These are phyloP conservation scores for Chaetoderma sp. DNA, from an alignment of 2,888 invertebrate species.

Conservation along the genomic window DNA sequence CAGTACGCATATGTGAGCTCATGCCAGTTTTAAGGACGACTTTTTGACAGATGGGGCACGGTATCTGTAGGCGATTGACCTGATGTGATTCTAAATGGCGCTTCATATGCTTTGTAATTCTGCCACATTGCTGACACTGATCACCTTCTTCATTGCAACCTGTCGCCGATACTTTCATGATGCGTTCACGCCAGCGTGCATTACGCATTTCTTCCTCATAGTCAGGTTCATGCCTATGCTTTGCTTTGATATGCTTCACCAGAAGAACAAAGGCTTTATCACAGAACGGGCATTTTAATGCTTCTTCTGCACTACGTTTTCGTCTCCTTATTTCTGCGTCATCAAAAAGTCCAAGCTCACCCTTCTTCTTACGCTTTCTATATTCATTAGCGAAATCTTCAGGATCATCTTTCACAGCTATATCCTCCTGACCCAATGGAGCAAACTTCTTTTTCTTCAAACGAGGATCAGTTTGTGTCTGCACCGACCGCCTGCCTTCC, in stretches of 20 bases:
- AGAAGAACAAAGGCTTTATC: slow-evolving; percentile 62
- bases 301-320: slow-evolving; percentile 60
- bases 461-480: slow-evolving; percentile 61
- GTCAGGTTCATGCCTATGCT: slow-evolving; percentile 60
- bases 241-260: slow-evolving; percentile 62
- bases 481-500: slow-evolving; percentile 55
- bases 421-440: slow-evolving; percentile 50
- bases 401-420: slow-evolving; percentile 46
- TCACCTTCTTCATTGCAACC: slow-evolving; percentile 58
- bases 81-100: slow-evolving; percentile 63
- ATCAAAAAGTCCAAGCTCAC: slow-evolving; percentile 57
- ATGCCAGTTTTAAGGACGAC: slow-evolving; percentile 61
- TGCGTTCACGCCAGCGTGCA: slow-evolving; percentile 62
- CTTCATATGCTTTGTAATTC: slow-evolving; percentile 61
- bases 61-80: slow-evolving; percentile 62
- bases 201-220: slow-evolving; percentile 64
- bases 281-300: slow-evolving; percentile 64
- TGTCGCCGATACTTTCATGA: slow-evolving; percentile 62
- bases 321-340: slow-evolving; percentile 56
- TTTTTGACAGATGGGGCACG: slow-evolving; percentile 63
- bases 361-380: slow-evolving; percentile 40
- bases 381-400: slow-evolving; percentile 40
- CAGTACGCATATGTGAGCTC: slow-evolving; percentile 64
- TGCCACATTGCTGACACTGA: slow-evolving; percentile 61
- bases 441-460: slow-evolving; percentile 62